Conservation (phyloP, 2,888 invertebrate species). For the Drosophila formosana region DNA sequence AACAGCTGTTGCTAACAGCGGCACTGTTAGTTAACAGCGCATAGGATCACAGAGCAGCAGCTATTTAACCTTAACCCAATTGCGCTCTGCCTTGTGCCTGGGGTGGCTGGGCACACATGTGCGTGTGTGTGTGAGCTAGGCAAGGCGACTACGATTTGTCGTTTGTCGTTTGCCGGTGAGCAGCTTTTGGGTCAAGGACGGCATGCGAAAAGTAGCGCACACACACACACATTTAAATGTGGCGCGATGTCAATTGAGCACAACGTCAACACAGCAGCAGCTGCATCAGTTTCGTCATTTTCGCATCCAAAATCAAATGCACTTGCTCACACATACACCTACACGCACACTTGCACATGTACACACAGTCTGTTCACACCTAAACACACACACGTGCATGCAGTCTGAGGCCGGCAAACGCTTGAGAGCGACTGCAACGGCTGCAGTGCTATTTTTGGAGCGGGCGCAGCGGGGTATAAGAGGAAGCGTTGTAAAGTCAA, state of each 20-base stretch:
- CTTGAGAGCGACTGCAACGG: constrained; percentile 19
- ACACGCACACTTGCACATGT: neutral
- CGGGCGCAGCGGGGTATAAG: constrained; percentile 5
- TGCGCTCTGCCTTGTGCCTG: constrained; percentile 10
- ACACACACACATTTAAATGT: constrained; percentile 49
- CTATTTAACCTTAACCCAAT: constrained; percentile 40
- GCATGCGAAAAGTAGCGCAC: constrained; percentile 64
- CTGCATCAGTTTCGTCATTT: constrained; percentile 37
- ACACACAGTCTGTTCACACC: neutral
- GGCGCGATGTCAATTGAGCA: constrained; percentile 52
- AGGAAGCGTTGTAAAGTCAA: constrained; percentile 45
- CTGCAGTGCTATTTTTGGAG: constrained; percentile 58
- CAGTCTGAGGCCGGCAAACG: constrained; percentile 4
- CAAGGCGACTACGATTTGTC: constrained; percentile 41
- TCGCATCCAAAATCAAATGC: constrained; percentile 61
- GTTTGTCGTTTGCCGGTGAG: constrained; percentile 45
- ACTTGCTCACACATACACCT: constrained; percentile 25
- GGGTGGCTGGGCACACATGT: constrained; percentile 19
- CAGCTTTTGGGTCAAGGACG: constrained; percentile 72
- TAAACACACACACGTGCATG: neutral
- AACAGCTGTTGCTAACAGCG: constrained; percentile 45
- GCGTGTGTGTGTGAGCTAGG: constrained; percentile 21
- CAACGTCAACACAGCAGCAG: constrained; percentile 36
- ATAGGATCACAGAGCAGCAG: constrained; percentile 43
- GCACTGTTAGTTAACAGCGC: constrained; percentile 29